Percentiles rank a stretch among this genome's conserved stretches.
These are phyloP conservation scores for Spilogale gracilis DNA, from an alignment of 2,113 vertebrate genomes.

Conservation along the genomic window DNA sequence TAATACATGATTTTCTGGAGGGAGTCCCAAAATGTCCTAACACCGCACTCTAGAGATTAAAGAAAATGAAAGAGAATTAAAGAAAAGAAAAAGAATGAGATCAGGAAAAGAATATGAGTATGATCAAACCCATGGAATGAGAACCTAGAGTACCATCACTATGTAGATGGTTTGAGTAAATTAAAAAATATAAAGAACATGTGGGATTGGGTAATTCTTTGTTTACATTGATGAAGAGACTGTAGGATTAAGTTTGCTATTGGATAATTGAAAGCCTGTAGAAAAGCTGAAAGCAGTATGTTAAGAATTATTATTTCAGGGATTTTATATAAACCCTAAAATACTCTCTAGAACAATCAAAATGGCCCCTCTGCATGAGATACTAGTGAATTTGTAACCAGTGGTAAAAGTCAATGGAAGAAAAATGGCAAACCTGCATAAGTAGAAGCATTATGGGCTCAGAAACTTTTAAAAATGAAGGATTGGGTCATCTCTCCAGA, in stretches of 20 bases:
- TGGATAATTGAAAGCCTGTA: not conserved
- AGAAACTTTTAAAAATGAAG: not conserved
- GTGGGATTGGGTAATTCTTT: not conserved
- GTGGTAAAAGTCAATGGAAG: not conserved
- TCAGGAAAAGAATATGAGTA: not conserved
- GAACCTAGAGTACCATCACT: not conserved
- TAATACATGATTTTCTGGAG: not conserved
- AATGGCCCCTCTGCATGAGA: not conserved
- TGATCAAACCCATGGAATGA: not conserved
- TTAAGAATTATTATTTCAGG: not conserved
- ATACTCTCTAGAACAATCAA: not conserved
- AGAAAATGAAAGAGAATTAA: not conserved
- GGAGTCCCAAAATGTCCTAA: not conserved
- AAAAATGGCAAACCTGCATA: not conserved
- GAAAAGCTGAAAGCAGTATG: not conserved
- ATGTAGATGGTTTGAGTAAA: not conserved
- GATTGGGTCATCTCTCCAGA: not conserved
- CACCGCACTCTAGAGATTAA: not conserved
- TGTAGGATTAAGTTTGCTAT: not conserved
- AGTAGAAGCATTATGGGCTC: not conserved
- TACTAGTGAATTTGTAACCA: not conserved
- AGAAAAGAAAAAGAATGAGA: not conserved
- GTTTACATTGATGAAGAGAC: not conserved
- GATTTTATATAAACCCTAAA: not conserved
- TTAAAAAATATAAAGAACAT: not conserved